These are phyloP conservation scores for Julus scandinavius DNA, from an alignment of 2,888 invertebrate genomes.

Conservation along the genomic window DNA sequence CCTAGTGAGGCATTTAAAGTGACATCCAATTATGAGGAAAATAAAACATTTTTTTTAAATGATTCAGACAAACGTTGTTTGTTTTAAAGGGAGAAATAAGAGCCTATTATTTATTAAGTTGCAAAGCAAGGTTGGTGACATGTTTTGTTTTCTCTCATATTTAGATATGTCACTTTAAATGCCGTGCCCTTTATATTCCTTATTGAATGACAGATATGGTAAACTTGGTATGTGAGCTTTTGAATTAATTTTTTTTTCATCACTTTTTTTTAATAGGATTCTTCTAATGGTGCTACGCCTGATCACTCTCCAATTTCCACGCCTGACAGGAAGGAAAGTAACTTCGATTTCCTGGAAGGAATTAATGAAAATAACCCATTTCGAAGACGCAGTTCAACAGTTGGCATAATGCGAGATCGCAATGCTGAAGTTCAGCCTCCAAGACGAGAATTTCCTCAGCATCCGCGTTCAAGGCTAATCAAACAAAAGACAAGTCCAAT, in stretches of 20 bases:
- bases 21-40: too few relatives aligned
- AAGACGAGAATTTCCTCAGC: neutral
- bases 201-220: neutral
- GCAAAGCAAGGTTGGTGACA: too few relatives aligned
- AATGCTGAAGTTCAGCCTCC: neutral
- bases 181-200: too few relatives aligned
- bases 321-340: conserved; percentile 48
- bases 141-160: too few relatives aligned
- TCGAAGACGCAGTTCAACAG: conserved; percentile 61
- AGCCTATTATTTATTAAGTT: too few relatives aligned
- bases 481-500: conserved; percentile 63
- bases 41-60: too few relatives aligned
- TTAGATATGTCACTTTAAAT: too few relatives aligned
- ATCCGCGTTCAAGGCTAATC: conserved; percentile 42
- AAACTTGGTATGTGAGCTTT: neutral
- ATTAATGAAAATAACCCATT: conserved; percentile 58
- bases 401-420: neutral
- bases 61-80: too few relatives aligned
- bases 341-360: conserved; percentile 58
- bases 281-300: conserved; percentile 52
- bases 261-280: conserved; percentile 51
- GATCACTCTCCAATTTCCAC: conserved; percentile 53
- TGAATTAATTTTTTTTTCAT: too few relatives aligned
- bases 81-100: too few relatives aligned
- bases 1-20: too few relatives aligned